phyloP scores from a whole-genome alignment of 92 coral and sea anemone species.

The Zoanthus gigantus region DNA sequence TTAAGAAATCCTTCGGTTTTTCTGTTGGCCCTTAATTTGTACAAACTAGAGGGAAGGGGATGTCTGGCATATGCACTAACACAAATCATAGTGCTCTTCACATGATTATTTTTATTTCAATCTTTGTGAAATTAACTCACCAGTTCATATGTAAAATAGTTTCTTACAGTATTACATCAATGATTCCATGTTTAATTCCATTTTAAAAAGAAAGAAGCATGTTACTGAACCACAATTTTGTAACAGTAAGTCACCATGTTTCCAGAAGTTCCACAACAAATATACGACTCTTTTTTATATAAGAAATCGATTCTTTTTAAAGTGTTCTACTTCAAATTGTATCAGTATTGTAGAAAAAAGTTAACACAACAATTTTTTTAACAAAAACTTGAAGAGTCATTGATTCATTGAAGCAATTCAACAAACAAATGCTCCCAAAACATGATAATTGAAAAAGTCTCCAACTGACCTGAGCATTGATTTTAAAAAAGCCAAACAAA shows the following conservation, averaged over 20 bases:
- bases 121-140: not conserved
- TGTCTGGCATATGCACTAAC: slow-evolving; percentile 17
- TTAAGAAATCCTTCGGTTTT: too few relatives aligned
- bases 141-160: slow-evolving; percentile 14
- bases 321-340: not conserved
- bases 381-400: not conserved
- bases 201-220: slow-evolving; percentile 3
- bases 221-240: slow-evolving; percentile 3
- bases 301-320: not conserved
- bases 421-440: too few relatives aligned
- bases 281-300: too few relatives aligned
- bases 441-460: too few relatives aligned
- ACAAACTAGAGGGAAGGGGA: not conserved
- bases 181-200: not conserved
- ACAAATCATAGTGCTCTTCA: not conserved
- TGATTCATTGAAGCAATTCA: not conserved
- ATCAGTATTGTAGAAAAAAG: slow-evolving; percentile 7
- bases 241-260: slow-evolving; percentile 7
- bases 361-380: not conserved
- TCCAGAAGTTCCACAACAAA: too few relatives aligned
- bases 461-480: too few relatives aligned
- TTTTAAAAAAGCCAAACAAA: not conserved
- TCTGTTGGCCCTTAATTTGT: too few relatives aligned
- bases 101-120: not conserved
- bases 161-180: not conserved